Evolutionary conservation across 2,888 invertebrate species (phyloP).

Genomic region (Sabellastarte sp.): DNA sequence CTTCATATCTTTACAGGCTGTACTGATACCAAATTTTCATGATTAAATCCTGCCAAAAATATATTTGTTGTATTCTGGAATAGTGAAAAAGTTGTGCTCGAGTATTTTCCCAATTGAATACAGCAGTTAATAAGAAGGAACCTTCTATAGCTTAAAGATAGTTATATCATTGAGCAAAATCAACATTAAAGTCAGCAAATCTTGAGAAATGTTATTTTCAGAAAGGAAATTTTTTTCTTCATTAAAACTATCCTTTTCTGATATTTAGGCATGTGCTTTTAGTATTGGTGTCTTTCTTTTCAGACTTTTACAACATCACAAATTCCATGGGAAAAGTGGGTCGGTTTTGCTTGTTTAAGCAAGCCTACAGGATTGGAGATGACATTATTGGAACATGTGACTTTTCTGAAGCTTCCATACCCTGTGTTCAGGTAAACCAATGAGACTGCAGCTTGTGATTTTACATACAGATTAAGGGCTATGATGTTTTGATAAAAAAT

Average conservation of each 20-base stretch:
- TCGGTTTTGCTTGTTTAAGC: slow-evolving; percentile 90
- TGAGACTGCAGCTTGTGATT: too few species aligned
- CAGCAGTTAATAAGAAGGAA: too few species aligned
- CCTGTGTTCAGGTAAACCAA: slow-evolving; percentile 90
- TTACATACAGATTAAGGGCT: too few species aligned
- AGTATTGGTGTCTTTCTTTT: slow-evolving; percentile 23
- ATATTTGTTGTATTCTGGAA: too few species aligned
- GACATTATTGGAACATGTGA: slow-evolving; percentile 96
- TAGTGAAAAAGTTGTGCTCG: too few species aligned
- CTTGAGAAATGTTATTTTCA: not conserved
- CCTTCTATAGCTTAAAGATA: too few species aligned
- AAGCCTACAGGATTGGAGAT: slow-evolving; percentile 93
- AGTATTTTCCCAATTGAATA: too few species aligned
- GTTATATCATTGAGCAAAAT: not conserved
- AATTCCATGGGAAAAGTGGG: slow-evolving; percentile 87
- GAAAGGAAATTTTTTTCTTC: not conserved
- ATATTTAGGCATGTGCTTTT: not conserved
- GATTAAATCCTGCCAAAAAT: too few species aligned
- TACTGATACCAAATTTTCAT: too few species aligned
- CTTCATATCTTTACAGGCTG: too few species aligned
- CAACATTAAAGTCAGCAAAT: not conserved
- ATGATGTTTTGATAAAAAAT: too few species aligned
- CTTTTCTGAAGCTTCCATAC: slow-evolving; percentile 84
- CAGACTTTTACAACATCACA: slow-evolving; percentile 62
- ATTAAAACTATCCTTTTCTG: not conserved